phyloP scores from a whole-genome alignment of 35 echinoderm and acorn worm genomes.

The Acanthaster planci region DNA sequence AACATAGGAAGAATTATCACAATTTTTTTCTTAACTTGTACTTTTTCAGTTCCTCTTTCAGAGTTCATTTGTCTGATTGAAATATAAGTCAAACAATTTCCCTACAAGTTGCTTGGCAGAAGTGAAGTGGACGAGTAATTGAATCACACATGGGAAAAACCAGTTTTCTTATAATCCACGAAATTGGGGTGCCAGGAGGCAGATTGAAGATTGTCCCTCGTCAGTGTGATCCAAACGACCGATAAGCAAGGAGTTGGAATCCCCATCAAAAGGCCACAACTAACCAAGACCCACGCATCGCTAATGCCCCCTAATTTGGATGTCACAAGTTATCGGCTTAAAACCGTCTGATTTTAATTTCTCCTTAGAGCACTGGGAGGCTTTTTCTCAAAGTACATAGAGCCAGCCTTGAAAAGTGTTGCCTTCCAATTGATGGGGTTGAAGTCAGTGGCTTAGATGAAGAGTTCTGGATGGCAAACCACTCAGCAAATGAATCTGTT shows the following conservation, averaged over 20 bases:
- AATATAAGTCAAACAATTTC: too few species aligned
- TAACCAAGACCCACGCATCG: not conserved
- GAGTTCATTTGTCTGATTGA: too few species aligned
- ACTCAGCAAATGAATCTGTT: not conserved
- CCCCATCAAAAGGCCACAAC: constrained; percentile 5
- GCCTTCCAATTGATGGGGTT: too few species aligned
- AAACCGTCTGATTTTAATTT: constrained; percentile 20
- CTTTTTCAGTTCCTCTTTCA: too few species aligned
- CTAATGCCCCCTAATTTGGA: not conserved
- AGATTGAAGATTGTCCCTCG: not conserved
- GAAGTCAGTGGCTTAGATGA: not conserved
- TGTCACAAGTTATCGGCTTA: constrained; percentile 7
- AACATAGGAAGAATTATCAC: too few species aligned
- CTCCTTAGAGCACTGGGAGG: too few species aligned
- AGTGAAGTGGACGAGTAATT: not conserved
- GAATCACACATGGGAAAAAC: not conserved
- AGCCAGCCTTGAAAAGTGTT: too few species aligned
- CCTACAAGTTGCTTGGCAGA: too few species aligned
- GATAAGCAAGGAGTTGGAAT: not conserved
- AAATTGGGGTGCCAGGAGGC: not conserved
- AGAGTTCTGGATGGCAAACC: not conserved
- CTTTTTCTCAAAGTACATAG: too few species aligned
- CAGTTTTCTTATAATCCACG: too few species aligned
- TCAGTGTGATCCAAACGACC: not conserved
- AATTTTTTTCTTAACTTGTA: too few species aligned